Conservation (phyloP, 2,113 vertebrate species). For the Peucedramus taeniatus region DNA sequence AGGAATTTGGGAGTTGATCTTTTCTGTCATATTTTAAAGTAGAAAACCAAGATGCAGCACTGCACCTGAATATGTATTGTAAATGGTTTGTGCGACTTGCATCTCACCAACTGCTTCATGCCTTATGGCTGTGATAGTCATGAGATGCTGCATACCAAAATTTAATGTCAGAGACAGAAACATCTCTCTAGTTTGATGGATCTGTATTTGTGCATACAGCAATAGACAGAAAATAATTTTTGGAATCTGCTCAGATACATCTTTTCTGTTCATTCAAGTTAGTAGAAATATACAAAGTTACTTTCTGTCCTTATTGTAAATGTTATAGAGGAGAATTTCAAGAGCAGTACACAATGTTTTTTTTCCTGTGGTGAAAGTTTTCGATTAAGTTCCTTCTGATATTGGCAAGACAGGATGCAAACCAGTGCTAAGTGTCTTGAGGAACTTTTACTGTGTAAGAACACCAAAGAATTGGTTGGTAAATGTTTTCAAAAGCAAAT, state of each 20-base stretch:
- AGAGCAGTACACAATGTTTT: background rate
- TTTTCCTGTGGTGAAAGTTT: background rate
- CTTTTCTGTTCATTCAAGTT: background rate
- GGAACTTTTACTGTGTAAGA: background rate
- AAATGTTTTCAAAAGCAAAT: background rate
- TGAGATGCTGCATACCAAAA: background rate
- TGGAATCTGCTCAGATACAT: accelerated
- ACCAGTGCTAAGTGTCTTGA: background rate
- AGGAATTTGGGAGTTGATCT: background rate
- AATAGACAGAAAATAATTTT: background rate
- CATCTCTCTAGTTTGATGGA: background rate
- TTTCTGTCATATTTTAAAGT: background rate
- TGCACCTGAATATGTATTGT: background rate
- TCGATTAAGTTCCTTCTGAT: background rate
- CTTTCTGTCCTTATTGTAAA: background rate
- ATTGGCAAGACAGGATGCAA: background rate
- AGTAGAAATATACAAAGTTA: background rate
- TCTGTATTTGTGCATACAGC: background rate
- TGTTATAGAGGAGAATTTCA: background rate
- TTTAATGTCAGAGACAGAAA: background rate
- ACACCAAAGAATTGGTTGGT: background rate
- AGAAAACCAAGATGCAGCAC: background rate
- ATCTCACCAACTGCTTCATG: background rate
- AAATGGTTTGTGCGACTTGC: background rate
- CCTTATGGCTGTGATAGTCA: background rate